A percentile compares a stretch with the other conserved stretches of the same genome.
Evolutionary conservation across 2,113 vertebrate species (phyloP).

Genomic region (Clarias batrachus): DNA sequence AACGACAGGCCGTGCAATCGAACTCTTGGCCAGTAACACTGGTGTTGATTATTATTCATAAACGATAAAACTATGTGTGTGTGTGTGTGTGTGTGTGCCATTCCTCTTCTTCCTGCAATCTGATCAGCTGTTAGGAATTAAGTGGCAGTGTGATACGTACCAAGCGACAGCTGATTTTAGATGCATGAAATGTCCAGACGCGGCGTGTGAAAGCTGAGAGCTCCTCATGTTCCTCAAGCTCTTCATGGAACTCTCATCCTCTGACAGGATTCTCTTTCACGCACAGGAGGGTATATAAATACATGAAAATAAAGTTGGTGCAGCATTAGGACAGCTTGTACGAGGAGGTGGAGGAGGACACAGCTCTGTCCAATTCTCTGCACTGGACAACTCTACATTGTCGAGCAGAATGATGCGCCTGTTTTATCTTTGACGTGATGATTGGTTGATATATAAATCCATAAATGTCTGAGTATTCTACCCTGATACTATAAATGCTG

Average conservation of each 20-base stretch:
- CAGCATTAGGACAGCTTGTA: too few species aligned
- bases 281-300: too few species aligned
- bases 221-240: background rate
- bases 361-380: background rate
- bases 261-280: background rate
- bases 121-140: constrained; percentile 1
- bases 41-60: background rate
- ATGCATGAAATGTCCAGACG: constrained; percentile 10
- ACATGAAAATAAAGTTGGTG: too few species aligned
- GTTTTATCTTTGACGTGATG: too few species aligned
- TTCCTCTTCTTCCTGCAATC: background rate
- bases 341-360: too few species aligned
- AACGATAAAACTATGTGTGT: background rate
- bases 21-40: background rate
- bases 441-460: background rate
- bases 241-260: background rate
- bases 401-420: background rate
- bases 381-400: background rate
- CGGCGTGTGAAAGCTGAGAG: constrained; percentile 7
- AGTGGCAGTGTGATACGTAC: background rate
- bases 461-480: too few species aligned
- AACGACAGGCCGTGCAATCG: background rate
- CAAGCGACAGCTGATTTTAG: constrained; percentile 24
- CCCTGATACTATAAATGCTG: too few species aligned
- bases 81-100: background rate